Evolutionary conservation across 2,797 vertebrate genomes (phyloP), one percentile per base, ranked within the genome.

Genomic region (Propithecus deckenii): DNA sequence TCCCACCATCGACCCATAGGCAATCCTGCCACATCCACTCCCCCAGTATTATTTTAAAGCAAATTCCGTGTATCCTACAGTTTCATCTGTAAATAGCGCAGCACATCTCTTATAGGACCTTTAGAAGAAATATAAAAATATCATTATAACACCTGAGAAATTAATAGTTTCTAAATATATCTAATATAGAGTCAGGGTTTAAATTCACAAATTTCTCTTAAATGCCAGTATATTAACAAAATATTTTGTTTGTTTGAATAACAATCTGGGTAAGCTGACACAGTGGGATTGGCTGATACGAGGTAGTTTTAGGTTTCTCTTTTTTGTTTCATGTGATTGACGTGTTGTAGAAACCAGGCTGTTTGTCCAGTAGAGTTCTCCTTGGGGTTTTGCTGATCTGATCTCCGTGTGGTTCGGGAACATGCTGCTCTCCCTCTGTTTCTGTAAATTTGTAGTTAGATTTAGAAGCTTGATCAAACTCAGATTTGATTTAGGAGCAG

Each of bases 131-230:
- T 22, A 72, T 15, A 61, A 83, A 87, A 23, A 20, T 4, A 30
- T 71, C n/a, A 35, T 43, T 43, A 5, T 14, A 85, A 57, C 25
- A 50, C 23, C 28, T 38, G 52, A 25, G 74, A 65, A 71, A 75
- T 63, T 35, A 76, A 32, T 7, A 23, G 76, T 52, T 79, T 86
- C 50, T 78, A 65, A 59, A n/a, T 23, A 18, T 63, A 76, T 25
- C 41, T 79, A 41, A 61, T 13, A 22, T 50, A 46, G 20, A 50
- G 23, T 50, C 48, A 59, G 28, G 15, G 32, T 41, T 94, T 41
- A 67, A 28, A 72, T 46, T 55, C 71, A 61, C 35, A 76, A 5
- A 28, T 61, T 55, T 94, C 89, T 96, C 86, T 90, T 41, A 65
- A 63, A 74, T 38, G 48, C 57, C 55, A 50, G 67, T 57, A 25